These are phyloP conservation scores for Amiota communis DNA, from an alignment of 2,888 invertebrate genomes.

Conservation along the genomic window DNA sequence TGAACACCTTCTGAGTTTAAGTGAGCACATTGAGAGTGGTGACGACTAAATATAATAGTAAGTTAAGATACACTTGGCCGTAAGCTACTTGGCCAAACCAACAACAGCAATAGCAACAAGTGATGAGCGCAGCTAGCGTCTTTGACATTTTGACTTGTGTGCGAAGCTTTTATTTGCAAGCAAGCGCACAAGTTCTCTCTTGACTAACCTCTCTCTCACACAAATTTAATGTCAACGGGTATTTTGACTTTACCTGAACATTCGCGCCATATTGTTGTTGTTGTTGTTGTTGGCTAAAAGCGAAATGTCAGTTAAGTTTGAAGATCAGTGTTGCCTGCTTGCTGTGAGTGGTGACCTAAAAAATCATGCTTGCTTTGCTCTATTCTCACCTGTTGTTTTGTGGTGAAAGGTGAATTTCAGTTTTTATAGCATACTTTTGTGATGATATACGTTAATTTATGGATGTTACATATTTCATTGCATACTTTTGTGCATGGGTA, in stretches of 20 bases:
- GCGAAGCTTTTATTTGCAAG: background rate
- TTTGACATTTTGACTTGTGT: background rate
- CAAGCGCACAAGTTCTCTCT: background rate
- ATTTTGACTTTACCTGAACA: background rate
- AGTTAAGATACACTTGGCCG: no score
- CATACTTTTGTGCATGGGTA: no score
- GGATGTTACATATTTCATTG: no score
- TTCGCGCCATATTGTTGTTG: background rate
- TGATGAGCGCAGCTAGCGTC: background rate
- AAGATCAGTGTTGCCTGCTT: slow-evolving; percentile 6
- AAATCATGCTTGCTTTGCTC: background rate
- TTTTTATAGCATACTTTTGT: no score
- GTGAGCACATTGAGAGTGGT: slow-evolving; percentile 50
- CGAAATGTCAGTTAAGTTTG: slow-evolving; percentile 18
- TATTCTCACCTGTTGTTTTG: background rate
- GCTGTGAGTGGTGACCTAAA: background rate
- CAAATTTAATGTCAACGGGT: background rate
- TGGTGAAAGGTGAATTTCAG: no score
- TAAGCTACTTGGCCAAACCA: slow-evolving; percentile 31
- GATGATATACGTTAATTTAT: no score
- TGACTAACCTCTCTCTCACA: background rate
- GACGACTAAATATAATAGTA: no score
- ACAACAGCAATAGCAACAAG: background rate
- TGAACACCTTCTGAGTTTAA: slow-evolving; percentile 55
- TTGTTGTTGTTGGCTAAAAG: slow-evolving; percentile 4